Base-by-base conservation (phyloP, 2,888 invertebrate species). In the Dorcus hopei region DNA sequence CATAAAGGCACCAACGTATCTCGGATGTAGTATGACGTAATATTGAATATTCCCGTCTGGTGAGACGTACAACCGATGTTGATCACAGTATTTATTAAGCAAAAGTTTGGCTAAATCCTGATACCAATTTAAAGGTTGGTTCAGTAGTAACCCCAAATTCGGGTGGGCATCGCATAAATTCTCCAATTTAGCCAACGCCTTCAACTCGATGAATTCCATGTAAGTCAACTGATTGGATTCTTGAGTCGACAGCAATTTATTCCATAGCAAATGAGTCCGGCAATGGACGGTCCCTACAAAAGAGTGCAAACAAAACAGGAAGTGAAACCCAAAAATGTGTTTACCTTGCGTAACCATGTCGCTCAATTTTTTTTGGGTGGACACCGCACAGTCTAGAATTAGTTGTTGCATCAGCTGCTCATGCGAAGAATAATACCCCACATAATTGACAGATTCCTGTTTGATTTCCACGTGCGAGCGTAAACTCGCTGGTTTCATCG, bases 221-320 rank as follows among this genome's bases (percentile, higher is more conserved):
- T 83, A 87, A 4, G 79, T 82, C 71, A 88, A 78, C 48, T 75
- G 71, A 57, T 74, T 78, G 41, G 74, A 73, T 52, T 80, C 81
- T 60, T 80, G 80, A 40, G 73, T 76, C 47, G 76, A 74, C n/a
- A 87, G 75, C 54, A 90, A 77, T 68, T 87, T 82, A 65, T 86
- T 85, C 90, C 90, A 90, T 3, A 89, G 77, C n/a, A 84, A 76
- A 74, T 89, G 87, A 40, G 87, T 84, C 50, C 87, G 79, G 72
- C 89, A 89, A 70, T 88, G 85, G 9, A 86, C 80, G 70, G 85
- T 85, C 14, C 89, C 77, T 77, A 55, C 38, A 69, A 66, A 48
- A 38, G 9, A 49, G 4, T 59, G n/a, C 3, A 5, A 33, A 33
- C 26, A 33, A 33, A 33, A 33, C 26, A 26, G 26, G 26, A 4